Conservation (phyloP, 1,140 invertebrate genomes). For the Calliphora vicina region DNA sequence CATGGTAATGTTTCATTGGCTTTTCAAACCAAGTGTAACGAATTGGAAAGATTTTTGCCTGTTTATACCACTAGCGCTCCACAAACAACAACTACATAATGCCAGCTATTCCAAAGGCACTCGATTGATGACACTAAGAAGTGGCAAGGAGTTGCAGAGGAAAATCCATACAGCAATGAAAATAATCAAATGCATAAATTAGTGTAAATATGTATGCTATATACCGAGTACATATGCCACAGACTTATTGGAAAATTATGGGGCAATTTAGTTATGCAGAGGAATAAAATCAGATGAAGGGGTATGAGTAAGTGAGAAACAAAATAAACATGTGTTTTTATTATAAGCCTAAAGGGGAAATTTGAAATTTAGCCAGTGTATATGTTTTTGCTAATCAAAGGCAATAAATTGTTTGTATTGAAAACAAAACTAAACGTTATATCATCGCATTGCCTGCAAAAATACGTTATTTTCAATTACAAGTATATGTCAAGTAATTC, state of each 20-base stretch:
- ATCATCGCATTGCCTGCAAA: too few relatives aligned
- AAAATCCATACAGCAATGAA: background rate
- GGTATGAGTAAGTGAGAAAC: background rate
- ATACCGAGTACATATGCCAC: too few relatives aligned
- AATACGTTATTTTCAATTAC: too few relatives aligned
- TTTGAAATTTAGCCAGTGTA: background rate
- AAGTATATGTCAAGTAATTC: too few relatives aligned
- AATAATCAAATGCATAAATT: background rate
- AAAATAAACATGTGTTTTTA: background rate
- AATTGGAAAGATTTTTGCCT: constrained; percentile 30
- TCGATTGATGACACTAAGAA: background rate
- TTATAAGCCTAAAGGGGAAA: background rate
- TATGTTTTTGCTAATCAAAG: too few relatives aligned
- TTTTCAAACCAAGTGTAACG: constrained; percentile 24
- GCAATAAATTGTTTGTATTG: too few relatives aligned
- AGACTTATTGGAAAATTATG: too few relatives aligned
- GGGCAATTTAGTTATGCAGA: too few relatives aligned
- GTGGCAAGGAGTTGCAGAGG: background rate
- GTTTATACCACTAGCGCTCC: background rate
- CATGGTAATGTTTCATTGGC: constrained; percentile 35
- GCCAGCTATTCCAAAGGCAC: too few relatives aligned
- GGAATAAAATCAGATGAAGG: too few relatives aligned
- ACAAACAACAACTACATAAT: background rate
- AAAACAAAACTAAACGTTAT: too few relatives aligned
- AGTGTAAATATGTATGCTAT: background rate